Percentiles rank a stretch among this genome's conserved stretches.
Conservation (phyloP, 2,797 vertebrate species). For the Melanotaenia trifasciata region DNA sequence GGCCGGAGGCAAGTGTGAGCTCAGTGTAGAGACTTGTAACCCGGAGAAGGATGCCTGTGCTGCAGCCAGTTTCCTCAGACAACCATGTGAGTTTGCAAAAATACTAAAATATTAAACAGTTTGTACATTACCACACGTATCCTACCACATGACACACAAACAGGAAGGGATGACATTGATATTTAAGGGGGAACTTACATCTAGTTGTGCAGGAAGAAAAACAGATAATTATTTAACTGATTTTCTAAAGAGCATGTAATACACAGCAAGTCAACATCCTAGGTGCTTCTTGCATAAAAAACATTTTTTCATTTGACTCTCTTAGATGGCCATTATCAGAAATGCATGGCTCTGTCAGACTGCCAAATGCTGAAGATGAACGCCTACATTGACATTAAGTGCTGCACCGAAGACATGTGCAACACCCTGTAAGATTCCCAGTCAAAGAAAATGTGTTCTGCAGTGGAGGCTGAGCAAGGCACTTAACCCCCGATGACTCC, state of each 20-base stretch:
- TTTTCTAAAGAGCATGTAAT: neutral
- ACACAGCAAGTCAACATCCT: neutral
- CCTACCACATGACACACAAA: neutral
- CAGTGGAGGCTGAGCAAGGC: neutral
- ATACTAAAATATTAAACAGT: neutral
- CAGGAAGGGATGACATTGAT: neutral
- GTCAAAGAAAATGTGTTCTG: neutral
- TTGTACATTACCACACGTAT: no score
- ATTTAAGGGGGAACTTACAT: neutral
- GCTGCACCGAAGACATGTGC: constrained; percentile 78
- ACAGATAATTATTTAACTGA: neutral
- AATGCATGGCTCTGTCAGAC: constrained; percentile 75
- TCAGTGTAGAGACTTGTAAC: constrained; percentile 62
- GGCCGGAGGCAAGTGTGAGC: constrained; percentile 67
- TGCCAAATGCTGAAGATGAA: constrained; percentile 75
- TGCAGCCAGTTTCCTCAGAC: constrained; percentile 59
- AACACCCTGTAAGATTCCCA: constrained; percentile 63
- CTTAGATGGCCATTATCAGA: constrained; percentile 77
- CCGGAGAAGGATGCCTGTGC: constrained; percentile 71
- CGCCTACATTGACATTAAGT: constrained; percentile 70
- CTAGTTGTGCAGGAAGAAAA: neutral
- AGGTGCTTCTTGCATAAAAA: neutral
- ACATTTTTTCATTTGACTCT: neutral
- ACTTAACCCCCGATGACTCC: constrained; percentile 9
- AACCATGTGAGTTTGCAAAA: constrained; percentile 73